Conservation (phyloP, 2,888 invertebrate genomes). For the Sinelater perroti region DNA sequence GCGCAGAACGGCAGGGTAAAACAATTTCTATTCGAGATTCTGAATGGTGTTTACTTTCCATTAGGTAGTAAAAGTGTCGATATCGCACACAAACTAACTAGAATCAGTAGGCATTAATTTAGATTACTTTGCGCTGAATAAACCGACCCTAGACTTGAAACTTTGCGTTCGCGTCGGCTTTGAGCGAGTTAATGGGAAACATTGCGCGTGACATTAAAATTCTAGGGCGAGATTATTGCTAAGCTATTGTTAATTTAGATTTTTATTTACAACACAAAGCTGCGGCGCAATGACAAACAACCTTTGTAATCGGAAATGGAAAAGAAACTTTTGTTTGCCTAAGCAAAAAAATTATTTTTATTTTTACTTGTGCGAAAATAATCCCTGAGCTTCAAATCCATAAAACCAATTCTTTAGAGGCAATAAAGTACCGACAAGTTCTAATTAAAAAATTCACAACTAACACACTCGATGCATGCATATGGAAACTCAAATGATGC, state of each 20-base stretch:
- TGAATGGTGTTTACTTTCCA: constrained; percentile 59
- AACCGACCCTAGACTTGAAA: constrained; percentile 38
- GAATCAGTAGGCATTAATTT: constrained; percentile 57
- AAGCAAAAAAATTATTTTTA: too few species aligned
- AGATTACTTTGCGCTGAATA: constrained; percentile 55
- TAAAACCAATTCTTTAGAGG: too few species aligned
- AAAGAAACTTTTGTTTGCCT: too few species aligned
- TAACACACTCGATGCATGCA: too few species aligned
- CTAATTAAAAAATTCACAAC: too few species aligned
- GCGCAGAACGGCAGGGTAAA: constrained; percentile 47
- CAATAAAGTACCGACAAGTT: too few species aligned
- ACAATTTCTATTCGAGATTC: constrained; percentile 57
- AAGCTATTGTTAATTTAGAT: not conserved
- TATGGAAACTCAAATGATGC: too few species aligned
- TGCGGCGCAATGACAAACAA: too few species aligned
- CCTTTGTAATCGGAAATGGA: too few species aligned
- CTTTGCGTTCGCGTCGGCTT: constrained; percentile 23
- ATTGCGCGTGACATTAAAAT: constrained; percentile 23
- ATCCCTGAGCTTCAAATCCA: too few species aligned
- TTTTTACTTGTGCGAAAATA: too few species aligned
- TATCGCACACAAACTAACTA: constrained; percentile 55
- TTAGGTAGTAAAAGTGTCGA: constrained; percentile 59
- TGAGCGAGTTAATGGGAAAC: constrained; percentile 28
- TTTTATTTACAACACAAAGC: too few species aligned
- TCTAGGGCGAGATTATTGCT: constrained; percentile 2